phyloP scores from a whole-genome alignment of 2,888 invertebrate species.

The Drosophila austrosaltans region DNA sequence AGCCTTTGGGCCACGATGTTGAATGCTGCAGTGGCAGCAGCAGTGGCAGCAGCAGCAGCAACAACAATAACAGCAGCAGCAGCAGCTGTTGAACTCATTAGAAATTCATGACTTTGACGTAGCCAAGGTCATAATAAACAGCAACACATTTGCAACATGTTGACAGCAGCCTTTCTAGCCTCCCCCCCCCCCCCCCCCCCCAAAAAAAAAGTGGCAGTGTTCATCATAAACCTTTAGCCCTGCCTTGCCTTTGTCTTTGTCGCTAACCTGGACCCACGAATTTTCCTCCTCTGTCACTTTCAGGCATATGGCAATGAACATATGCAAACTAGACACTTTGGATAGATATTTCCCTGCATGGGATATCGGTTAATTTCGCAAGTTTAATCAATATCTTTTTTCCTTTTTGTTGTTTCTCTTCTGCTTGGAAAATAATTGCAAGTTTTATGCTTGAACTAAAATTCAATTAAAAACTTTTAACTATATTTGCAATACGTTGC shows the following conservation, averaged over 20 bases:
- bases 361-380: not conserved
- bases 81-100: constrained; percentile 36
- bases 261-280: not conserved
- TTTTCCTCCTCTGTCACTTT: not conserved
- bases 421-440: not conserved
- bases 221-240: constrained; percentile 5
- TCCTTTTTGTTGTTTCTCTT: not conserved
- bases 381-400: not conserved
- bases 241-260: constrained; percentile 1
- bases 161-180: not conserved
- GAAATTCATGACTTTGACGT: constrained; percentile 51
- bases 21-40: constrained; percentile 9
- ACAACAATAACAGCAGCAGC: not conserved
- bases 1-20: not conserved
- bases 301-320: not conserved
- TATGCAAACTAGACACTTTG: not conserved
- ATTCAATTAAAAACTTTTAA: constrained; percentile 1
- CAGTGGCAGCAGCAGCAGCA: not conserved
- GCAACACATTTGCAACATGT: constrained; percentile 16
- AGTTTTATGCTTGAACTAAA: too few species aligned
- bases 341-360: too few species aligned
- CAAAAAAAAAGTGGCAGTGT: constrained; percentile 4
- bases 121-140: constrained; percentile 35
- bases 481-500: not conserved
- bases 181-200: not conserved